Conservation (phyloP, 2,888 invertebrate genomes). For the Athalia circularis region DNA sequence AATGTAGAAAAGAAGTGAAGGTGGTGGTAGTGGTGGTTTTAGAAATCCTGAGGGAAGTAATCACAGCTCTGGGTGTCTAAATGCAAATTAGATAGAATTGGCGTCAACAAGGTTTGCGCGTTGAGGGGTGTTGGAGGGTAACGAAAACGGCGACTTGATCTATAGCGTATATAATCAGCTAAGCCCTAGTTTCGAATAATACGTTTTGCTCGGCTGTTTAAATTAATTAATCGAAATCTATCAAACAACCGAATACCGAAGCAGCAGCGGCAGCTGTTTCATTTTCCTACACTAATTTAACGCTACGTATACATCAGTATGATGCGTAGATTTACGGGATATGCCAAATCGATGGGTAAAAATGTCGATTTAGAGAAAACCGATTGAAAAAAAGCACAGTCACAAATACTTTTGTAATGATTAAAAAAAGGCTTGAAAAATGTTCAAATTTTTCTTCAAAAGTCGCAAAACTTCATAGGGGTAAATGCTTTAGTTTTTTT, state of each 20-base stretch:
- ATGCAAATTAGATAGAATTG: conserved; percentile 41
- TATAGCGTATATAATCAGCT: conserved; percentile 34
- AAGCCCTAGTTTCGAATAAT: conserved; percentile 20
- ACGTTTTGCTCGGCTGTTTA: conserved; percentile 17
- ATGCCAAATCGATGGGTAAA: too few relatives aligned
- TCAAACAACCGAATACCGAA: conserved; percentile 2
- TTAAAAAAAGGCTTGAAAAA: too few relatives aligned
- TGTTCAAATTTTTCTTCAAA: too few relatives aligned
- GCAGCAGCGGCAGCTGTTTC: too few relatives aligned
- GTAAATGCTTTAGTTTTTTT: too few relatives aligned
- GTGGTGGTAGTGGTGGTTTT: conserved; percentile 25
- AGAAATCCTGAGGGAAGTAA: conserved; percentile 35
- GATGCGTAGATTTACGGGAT: too few relatives aligned
- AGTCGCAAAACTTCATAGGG: too few relatives aligned
- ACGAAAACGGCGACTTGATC: background rate
- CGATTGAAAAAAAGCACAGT: too few relatives aligned
- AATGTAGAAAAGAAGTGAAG: background rate
- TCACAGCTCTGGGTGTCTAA: conserved; percentile 36
- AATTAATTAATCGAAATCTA: conserved; percentile 32
- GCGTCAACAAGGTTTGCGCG: conserved; percentile 35
- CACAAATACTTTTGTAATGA: too few relatives aligned
- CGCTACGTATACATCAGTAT: too few relatives aligned
- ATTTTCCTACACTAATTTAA: background rate
- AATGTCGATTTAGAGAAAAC: too few relatives aligned
- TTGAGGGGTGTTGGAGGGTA: background rate